Percentiles rank a stretch among this genome's conserved stretches.
Evolutionary conservation across 2,797 vertebrate species (phyloP).

Genomic region (Sebastes hubbsi): DNA sequence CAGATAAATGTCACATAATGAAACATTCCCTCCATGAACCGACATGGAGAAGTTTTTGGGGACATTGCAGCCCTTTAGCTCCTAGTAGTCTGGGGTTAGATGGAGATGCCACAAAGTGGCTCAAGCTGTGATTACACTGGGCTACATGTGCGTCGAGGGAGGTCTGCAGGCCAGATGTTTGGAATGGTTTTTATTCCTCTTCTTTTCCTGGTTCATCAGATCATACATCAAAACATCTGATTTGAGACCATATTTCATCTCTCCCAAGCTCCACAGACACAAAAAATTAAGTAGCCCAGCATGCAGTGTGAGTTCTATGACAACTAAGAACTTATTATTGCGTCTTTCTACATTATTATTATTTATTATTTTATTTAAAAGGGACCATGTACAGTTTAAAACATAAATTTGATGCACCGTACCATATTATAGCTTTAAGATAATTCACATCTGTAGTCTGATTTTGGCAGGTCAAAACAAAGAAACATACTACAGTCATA

Average conservation of each 20-base stretch:
- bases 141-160: slow-evolving; percentile 79
- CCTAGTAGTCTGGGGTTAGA: slow-evolving; percentile 63
- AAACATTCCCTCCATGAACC: slow-evolving; percentile 46
- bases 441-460: too few relatives aligned
- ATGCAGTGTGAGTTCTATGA: slow-evolving; percentile 46
- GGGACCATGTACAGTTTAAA: too few relatives aligned
- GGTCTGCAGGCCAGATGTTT: slow-evolving; percentile 86
- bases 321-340: slow-evolving; percentile 23
- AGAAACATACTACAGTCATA: too few relatives aligned
- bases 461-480: too few relatives aligned
- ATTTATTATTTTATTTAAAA: too few relatives aligned
- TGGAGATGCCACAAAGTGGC: slow-evolving; percentile 78
- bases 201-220: slow-evolving; percentile 65
- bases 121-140: slow-evolving; percentile 78
- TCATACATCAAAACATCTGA: slow-evolving; percentile 74
- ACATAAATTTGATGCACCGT: too few relatives aligned
- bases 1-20: slow-evolving; percentile 66
- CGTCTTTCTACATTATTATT: not conserved
- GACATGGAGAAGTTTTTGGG: slow-evolving; percentile 54
- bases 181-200: slow-evolving; percentile 72
- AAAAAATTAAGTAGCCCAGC: slow-evolving; percentile 41
- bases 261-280: not conserved
- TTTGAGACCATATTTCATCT: slow-evolving; percentile 71
- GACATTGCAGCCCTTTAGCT: slow-evolving; percentile 49
- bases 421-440: too few relatives aligned